These are phyloP conservation scores for Protonemura montana DNA, from an alignment of 2,888 invertebrate genomes.

Conservation along the genomic window DNA sequence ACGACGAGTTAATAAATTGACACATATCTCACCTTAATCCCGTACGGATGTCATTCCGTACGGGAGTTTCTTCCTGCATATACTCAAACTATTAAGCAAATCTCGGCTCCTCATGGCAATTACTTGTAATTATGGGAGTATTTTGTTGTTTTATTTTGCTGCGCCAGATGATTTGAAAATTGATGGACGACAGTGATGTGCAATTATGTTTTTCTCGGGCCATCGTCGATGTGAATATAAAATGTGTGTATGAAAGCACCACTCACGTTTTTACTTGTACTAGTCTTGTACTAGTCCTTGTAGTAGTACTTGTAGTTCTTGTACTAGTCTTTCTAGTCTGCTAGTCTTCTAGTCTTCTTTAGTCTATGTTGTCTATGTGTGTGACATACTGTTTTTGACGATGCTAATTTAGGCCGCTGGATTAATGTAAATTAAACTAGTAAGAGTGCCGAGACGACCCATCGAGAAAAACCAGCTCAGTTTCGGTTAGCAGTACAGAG, in stretches of 20 bases:
- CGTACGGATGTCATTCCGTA: no score
- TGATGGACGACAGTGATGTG: not conserved
- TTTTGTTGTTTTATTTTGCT: not conserved
- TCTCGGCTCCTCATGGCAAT: not conserved
- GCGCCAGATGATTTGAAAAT: not conserved
- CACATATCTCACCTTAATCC: not conserved
- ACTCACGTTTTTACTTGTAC: not conserved
- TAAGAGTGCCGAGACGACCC: not conserved
- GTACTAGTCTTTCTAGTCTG: no score
- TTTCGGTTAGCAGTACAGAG: not conserved
- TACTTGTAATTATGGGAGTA: not conserved
- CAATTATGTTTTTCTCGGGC: not conserved
- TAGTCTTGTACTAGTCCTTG: not conserved
- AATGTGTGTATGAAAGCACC: not conserved
- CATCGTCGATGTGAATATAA: not conserved
- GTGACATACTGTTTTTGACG: not conserved
- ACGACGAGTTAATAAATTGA: not conserved
- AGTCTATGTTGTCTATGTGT: no score
- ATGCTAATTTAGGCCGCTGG: not conserved
- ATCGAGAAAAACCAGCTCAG: not conserved
- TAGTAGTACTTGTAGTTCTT: no score
- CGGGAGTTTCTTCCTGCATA: no score
- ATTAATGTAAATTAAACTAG: not conserved
- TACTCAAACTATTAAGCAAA: not conserved
- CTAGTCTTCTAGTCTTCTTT: no score